Percentiles rank a stretch among this genome's conserved stretches.
These are phyloP conservation scores for Laticauda colubrina DNA, from an alignment of 2,113 vertebrate species.

Conservation along the genomic window DNA sequence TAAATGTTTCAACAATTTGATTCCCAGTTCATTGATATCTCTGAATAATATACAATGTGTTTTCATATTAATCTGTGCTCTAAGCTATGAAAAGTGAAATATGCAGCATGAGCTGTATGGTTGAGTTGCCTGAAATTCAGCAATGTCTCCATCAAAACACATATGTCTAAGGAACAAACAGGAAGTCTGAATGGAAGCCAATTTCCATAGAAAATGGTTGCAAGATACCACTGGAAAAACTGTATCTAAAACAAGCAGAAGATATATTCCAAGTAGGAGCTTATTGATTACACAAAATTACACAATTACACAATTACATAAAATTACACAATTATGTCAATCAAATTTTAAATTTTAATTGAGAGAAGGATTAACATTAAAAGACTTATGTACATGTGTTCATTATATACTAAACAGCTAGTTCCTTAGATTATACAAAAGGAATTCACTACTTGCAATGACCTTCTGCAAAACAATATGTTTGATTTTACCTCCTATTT, in stretches of 20 bases:
- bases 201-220: neutral
- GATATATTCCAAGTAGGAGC: neutral
- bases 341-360: neutral
- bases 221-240: neutral
- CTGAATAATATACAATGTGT: neutral
- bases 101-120: neutral
- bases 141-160: neutral
- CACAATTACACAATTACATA: neutral
- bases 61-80: neutral
- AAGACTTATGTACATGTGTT: neutral
- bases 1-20: neutral
- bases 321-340: neutral
- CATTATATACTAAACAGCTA: neutral
- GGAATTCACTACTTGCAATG: neutral
- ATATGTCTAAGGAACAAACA: neutral
- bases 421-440: neutral
- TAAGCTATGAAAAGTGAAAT: neutral
- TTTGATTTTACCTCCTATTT: neutral
- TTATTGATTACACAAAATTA: neutral
- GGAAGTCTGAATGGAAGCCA: neutral
- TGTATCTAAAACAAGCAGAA: neutral
- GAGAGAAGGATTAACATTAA: neutral
- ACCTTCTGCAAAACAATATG: neutral
- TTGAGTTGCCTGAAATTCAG: neutral
- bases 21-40: neutral